A percentile compares a stretch with the other conserved stretches of the same genome.
These are phyloP conservation scores for Drosophila monieri DNA, from an alignment of 2,888 invertebrate genomes.

Conservation along the genomic window DNA sequence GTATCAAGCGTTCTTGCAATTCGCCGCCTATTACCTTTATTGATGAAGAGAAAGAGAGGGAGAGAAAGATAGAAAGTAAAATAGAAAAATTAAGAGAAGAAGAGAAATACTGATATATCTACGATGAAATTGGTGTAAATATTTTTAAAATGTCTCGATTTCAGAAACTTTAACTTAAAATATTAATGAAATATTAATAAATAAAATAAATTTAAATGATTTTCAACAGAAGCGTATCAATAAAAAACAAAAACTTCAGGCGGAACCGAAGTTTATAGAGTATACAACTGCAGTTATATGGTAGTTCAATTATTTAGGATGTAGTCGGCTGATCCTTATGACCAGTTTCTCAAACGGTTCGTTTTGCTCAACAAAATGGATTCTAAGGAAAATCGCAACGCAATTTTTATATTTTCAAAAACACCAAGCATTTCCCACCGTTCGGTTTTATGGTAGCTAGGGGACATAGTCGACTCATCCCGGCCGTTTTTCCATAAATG, in stretches of 20 bases:
- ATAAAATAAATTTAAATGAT: constrained; percentile 6
- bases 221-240: not conserved
- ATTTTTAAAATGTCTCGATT: constrained; percentile 16
- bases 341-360: too few species aligned
- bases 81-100: constrained; percentile 58
- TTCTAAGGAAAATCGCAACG: too few species aligned
- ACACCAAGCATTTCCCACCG: too few species aligned
- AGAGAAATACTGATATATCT: constrained; percentile 55
- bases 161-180: constrained; percentile 13
- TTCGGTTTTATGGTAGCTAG: too few species aligned
- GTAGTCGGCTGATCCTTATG: too few species aligned
- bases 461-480: too few species aligned
- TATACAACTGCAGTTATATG: too few species aligned
- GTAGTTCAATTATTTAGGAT: too few species aligned
- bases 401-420: too few species aligned
- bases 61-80: constrained; percentile 84
- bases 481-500: too few species aligned
- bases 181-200: constrained; percentile 11
- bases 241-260: not conserved
- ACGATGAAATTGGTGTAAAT: constrained; percentile 79
- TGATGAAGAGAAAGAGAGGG: constrained; percentile 86
- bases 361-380: too few species aligned
- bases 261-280: too few species aligned
- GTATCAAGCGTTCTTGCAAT: constrained; percentile 99
- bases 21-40: constrained; percentile 99